Percentiles rank a stretch among this genome's conserved stretches.
These are phyloP conservation scores for Protonemura montana DNA, from an alignment of 2,888 invertebrate species.

Conservation along the genomic window DNA sequence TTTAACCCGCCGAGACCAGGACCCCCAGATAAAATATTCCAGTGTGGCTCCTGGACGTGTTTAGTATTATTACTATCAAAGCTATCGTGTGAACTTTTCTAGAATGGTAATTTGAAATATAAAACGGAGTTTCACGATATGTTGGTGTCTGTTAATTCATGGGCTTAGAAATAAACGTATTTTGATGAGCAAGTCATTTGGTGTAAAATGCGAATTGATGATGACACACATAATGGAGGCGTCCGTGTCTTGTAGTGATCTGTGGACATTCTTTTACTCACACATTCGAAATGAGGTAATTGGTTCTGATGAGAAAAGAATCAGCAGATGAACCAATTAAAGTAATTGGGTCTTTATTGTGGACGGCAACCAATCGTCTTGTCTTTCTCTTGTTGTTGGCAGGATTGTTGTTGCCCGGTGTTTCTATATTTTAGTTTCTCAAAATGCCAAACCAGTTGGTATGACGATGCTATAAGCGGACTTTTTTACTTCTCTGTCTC, in stretches of 20 bases:
- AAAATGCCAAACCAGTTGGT: background rate
- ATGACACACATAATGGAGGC: background rate
- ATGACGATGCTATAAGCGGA: background rate
- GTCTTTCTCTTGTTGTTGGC: background rate
- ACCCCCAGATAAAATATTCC: background rate
- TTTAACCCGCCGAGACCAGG: background rate
- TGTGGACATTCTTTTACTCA: background rate
- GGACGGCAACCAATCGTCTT: background rate
- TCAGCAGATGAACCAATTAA: background rate
- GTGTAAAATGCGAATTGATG: background rate
- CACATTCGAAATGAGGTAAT: background rate
- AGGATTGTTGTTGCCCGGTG: background rate
- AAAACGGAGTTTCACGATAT: background rate
- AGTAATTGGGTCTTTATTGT: background rate
- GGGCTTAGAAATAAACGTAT: background rate
- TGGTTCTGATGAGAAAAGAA: conserved; percentile 7
- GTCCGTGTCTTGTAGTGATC: background rate
- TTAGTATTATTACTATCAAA: background rate
- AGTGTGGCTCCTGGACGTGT: background rate
- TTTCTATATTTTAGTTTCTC: background rate
- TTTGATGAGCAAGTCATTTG: background rate
- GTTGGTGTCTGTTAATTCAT: background rate
- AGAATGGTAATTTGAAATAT: background rate
- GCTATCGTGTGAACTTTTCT: background rate
- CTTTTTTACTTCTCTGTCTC: background rate